Percentiles rank a stretch among this genome's conserved stretches.
Conservation (phyloP, 1,140 invertebrate genomes). For the Pseudomyrmex pallidus region DNA sequence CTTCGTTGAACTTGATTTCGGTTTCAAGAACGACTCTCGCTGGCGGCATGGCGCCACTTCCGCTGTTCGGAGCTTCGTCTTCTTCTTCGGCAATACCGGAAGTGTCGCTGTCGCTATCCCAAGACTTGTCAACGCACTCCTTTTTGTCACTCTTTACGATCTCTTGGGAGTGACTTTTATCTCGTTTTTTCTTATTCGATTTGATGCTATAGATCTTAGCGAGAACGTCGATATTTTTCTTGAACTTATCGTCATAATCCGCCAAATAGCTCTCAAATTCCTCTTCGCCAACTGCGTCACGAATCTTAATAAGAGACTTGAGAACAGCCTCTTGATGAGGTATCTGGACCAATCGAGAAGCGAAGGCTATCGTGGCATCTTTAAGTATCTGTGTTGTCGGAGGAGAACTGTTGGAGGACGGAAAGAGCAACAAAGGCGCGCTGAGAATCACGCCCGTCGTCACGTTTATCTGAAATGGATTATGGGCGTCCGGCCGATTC, state of each 20-base stretch:
- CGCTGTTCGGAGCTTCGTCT: slow-evolving; percentile 46
- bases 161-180: slow-evolving; percentile 10
- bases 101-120: slow-evolving; percentile 75
- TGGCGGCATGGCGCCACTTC: slow-evolving; percentile 62
- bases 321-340: slow-evolving; percentile 89
- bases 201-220: slow-evolving; percentile 88
- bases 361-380: slow-evolving; percentile 86
- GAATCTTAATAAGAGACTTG: slow-evolving; percentile 88
- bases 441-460: slow-evolving; percentile 89
- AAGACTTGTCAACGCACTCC: slow-evolving; percentile 39
- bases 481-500: slow-evolving; percentile 85
- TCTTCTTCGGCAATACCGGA: slow-evolving; percentile 71
- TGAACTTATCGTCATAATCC: slow-evolving; percentile 85
- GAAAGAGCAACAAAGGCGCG: slow-evolving; percentile 88
- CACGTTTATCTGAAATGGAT: slow-evolving; percentile 87
- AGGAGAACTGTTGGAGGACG: slow-evolving; percentile 74
- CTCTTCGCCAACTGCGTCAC: slow-evolving; percentile 87
- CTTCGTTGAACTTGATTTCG: slow-evolving; percentile 91
- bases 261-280: slow-evolving; percentile 87
- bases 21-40: slow-evolving; percentile 91
- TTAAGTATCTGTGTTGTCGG: slow-evolving; percentile 83
- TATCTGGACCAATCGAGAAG: slow-evolving; percentile 88
- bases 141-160: slow-evolving; percentile 56
- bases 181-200: slow-evolving; percentile 69
- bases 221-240: slow-evolving; percentile 88